These are phyloP conservation scores for Montipora foliosa DNA, from an alignment of 64 coral and sea anemone genomes.

Conservation along the genomic window DNA sequence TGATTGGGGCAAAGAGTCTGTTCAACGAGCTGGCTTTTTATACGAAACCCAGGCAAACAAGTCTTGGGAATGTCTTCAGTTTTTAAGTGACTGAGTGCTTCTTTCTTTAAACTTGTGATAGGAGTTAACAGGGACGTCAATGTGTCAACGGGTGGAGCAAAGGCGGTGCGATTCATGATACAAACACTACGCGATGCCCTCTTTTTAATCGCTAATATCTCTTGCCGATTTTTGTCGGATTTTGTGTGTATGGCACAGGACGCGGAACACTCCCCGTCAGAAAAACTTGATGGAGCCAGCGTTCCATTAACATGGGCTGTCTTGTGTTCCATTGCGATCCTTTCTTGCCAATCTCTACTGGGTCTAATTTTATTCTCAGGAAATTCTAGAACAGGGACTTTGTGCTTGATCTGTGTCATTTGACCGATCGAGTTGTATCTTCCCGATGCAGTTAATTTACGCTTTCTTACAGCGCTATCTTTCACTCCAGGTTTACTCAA, in stretches of 20 bases:
- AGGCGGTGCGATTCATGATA: neutral
- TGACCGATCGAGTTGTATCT: neutral
- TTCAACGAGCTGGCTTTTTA: constrained; percentile 9
- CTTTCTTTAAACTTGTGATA: constrained; percentile 15
- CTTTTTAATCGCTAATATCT: neutral
- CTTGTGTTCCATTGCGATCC: neutral
- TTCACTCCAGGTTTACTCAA: neutral
- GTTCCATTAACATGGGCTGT: neutral
- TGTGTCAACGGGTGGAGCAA: neutral
- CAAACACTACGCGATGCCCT: neutral
- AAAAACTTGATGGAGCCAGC: neutral
- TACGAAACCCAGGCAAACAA: neutral
- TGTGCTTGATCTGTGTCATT: neutral
- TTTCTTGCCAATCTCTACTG: neutral
- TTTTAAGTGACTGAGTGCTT: neutral
- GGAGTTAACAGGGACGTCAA: neutral
- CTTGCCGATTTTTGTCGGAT: neutral
- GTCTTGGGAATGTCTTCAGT: neutral
- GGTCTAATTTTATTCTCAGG: neutral
- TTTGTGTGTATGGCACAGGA: neutral
- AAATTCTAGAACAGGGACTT: neutral
- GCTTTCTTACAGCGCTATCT: neutral
- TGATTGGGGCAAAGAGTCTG: neutral
- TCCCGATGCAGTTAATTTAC: neutral
- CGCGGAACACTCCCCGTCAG: neutral